Evolutionary conservation across 1,140 invertebrate species (phyloP).

Genomic region (Trialeurodes vaporariorum): DNA sequence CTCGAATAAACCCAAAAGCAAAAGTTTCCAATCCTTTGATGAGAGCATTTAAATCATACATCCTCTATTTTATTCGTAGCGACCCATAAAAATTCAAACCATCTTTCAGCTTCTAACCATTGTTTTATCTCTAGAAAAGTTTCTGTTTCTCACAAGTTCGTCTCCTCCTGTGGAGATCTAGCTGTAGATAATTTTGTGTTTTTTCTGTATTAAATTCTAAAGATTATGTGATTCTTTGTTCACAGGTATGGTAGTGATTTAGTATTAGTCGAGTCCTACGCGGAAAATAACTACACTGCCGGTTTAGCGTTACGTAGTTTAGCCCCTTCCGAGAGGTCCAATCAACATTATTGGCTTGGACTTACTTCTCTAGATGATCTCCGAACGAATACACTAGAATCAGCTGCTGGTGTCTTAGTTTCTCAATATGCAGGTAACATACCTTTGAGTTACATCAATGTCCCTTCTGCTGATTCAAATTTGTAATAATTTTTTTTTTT

Average conservation of each 20-base stretch:
- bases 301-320: slow-evolving; percentile 48
- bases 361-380: slow-evolving; percentile 80
- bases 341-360: slow-evolving; percentile 73
- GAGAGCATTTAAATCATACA: too few relatives aligned
- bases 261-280: slow-evolving; percentile 76
- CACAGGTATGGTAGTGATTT: slow-evolving; percentile 83
- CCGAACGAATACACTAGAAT: slow-evolving; percentile 83
- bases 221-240: too few relatives aligned
- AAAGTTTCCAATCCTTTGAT: too few relatives aligned
- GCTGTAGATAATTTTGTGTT: not conserved
- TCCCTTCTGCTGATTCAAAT: not conserved
- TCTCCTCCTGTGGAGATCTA: not conserved
- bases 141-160: not conserved
- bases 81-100: too few relatives aligned
- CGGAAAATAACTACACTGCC: slow-evolving; percentile 82
- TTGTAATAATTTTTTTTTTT: too few relatives aligned
- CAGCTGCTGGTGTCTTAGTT: slow-evolving; percentile 77
- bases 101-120: too few relatives aligned
- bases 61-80: too few relatives aligned
- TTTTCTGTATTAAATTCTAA: too few relatives aligned
- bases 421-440: slow-evolving; percentile 73
- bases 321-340: slow-evolving; percentile 41
- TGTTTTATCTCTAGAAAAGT: not conserved
- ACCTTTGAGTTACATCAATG: not conserved
- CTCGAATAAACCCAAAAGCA: too few relatives aligned